Percentiles rank a stretch among this genome's conserved stretches.
Conservation (phyloP, 2,888 invertebrate genomes). For the Sarcophaga rosellei region DNA sequence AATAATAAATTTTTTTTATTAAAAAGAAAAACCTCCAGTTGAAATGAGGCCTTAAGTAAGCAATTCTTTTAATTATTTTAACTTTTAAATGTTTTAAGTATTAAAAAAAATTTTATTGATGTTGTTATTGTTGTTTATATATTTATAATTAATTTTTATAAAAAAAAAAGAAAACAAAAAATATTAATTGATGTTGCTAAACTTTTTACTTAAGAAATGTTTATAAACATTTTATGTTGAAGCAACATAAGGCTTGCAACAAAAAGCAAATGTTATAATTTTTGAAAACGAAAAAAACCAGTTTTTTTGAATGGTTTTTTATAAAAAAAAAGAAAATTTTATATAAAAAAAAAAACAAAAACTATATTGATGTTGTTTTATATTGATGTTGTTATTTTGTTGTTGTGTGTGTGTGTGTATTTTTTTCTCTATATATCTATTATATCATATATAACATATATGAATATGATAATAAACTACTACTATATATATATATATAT, state of each 20-base stretch:
- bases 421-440: conserved; percentile 59
- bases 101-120: conserved; percentile 37
- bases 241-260: conserved; percentile 71
- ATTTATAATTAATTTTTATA: conserved; percentile 1
- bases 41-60: background rate
- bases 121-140: conserved; percentile 62
- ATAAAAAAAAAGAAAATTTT: conserved; percentile 29
- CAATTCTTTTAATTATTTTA: background rate
- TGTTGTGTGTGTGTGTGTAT: conserved; percentile 62
- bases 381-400: conserved; percentile 71
- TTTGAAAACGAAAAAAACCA: background rate
- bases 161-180: background rate
- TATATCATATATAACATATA: conserved; percentile 27
- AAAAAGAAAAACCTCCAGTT: background rate
- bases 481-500: background rate
- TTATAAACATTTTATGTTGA: conserved; percentile 72
- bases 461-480: background rate
- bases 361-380: conserved; percentile 71
- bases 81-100: conserved; percentile 19
- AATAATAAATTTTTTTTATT: background rate
- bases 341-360: conserved; percentile 44
- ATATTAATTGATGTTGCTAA: conserved; percentile 28
- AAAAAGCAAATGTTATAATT: background rate
- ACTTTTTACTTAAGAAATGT: conserved; percentile 68
- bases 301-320: conserved; percentile 21